phyloP scores from a whole-genome alignment of 2,113 vertebrate genomes.

The Lepisosteus osseus region DNA sequence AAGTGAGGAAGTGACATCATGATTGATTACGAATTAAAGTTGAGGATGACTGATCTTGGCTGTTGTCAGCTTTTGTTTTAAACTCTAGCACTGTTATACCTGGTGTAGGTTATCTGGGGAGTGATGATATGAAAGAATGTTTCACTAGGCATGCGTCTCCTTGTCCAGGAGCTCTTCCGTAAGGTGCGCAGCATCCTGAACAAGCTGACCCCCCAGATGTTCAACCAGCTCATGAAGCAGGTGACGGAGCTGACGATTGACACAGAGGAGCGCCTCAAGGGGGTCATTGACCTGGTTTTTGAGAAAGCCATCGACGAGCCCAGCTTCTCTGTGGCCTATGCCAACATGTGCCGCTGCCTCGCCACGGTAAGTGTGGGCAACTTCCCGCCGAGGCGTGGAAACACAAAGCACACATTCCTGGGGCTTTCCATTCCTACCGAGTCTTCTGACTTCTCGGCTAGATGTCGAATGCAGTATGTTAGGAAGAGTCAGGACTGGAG shows the following conservation, averaged over 20 bases:
- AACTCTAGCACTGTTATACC: too few relatives aligned
- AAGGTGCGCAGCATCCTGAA: slow-evolving; percentile 97
- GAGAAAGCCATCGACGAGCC: slow-evolving; percentile 97
- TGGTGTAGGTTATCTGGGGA: too few relatives aligned
- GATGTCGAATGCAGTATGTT: too few relatives aligned
- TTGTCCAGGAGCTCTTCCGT: slow-evolving; percentile 83
- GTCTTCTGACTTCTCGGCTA: too few relatives aligned
- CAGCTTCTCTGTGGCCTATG: slow-evolving; percentile 93
- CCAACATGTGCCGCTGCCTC: slow-evolving; percentile 95
- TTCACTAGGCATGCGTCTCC: background rate
- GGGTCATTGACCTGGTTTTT: slow-evolving; percentile 95
- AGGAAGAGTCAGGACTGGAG: too few relatives aligned
- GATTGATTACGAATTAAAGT: too few relatives aligned
- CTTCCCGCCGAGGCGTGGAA: background rate
- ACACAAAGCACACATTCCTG: too few relatives aligned
- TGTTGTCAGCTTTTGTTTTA: too few relatives aligned
- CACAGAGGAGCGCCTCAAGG: slow-evolving; percentile 93
- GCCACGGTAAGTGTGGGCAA: slow-evolving; percentile 74
- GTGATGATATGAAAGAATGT: too few relatives aligned
- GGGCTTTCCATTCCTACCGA: too few relatives aligned
- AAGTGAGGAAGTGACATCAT: too few relatives aligned
- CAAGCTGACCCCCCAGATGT: slow-evolving; percentile 97
- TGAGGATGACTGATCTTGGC: too few relatives aligned
- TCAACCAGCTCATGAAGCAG: slow-evolving; percentile 96
- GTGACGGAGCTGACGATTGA: slow-evolving; percentile 93